Evolutionary conservation across 2,113 vertebrate genomes (phyloP).

Genomic region (Centrocercus urophasianus): DNA sequence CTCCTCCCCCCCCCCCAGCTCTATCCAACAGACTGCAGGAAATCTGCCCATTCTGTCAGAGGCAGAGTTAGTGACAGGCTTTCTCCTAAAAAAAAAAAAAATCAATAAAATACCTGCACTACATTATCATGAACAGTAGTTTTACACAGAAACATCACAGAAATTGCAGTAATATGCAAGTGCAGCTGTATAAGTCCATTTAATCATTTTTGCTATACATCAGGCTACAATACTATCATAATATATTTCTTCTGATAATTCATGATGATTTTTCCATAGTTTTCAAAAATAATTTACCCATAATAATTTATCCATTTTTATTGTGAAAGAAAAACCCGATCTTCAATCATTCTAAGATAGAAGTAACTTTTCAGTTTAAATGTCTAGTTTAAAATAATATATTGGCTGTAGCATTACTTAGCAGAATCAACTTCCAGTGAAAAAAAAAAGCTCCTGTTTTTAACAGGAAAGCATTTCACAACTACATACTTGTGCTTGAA

Average conservation of each 20-base stretch:
- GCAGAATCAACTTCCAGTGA: background rate
- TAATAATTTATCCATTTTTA: background rate
- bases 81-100: background rate
- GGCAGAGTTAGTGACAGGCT: background rate
- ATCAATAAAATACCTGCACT: background rate
- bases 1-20: fast-evolving
- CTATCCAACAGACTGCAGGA: background rate
- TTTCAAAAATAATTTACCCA: background rate
- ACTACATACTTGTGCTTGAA: background rate
- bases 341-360: background rate
- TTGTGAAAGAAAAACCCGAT: background rate
- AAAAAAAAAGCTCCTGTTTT: background rate
- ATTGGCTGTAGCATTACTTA: background rate
- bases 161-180: background rate
- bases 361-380: background rate
- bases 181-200: background rate
- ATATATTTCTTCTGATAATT: background rate
- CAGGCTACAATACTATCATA: background rate
- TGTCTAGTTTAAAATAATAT: background rate
- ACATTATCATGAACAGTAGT: background rate
- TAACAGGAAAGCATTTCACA: fast-evolving
- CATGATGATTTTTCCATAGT: background rate
- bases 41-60: background rate
- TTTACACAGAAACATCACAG: background rate
- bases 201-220: background rate